Conservation (phyloP, 2,888 invertebrate genomes). For the Linhomoeus sp. region DNA sequence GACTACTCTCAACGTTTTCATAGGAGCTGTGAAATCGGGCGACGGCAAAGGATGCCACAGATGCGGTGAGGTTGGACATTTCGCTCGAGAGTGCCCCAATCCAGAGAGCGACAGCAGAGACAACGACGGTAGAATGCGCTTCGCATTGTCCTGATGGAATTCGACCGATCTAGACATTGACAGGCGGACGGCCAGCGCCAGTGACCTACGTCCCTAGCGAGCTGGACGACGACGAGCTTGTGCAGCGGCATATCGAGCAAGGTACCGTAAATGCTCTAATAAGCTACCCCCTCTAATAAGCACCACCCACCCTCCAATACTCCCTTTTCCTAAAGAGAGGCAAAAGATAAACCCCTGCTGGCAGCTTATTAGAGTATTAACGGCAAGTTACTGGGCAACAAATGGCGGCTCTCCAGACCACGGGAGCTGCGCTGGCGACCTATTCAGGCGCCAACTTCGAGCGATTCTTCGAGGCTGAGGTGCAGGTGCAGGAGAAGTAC, state of each 20-base stretch:
- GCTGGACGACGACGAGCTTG: no score
- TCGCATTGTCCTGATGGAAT: conserved; percentile 10
- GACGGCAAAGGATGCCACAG: background rate
- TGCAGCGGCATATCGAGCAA: no score
- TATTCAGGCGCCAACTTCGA: conserved; percentile 13
- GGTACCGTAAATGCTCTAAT: no score
- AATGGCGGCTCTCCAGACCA: no score
- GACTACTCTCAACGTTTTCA: no score
- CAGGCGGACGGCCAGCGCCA: background rate
- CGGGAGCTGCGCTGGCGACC: no score
- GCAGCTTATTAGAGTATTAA: no score
- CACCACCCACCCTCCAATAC: background rate
- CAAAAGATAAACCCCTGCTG: no score
- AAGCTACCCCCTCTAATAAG: no score
- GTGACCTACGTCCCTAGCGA: background rate
- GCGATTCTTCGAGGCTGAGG: conserved; percentile 9
- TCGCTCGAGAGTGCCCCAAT: background rate
- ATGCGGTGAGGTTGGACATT: background rate
- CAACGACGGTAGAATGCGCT: conserved; percentile 12
- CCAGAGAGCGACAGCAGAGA: background rate
- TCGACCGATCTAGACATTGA: background rate
- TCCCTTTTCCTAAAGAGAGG: no score
- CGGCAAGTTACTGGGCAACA: no score
- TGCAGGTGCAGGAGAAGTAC: background rate
- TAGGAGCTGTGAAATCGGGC: no score